These are phyloP conservation scores for Amphibalanus amphitrite DNA, from an alignment of 1,140 invertebrate species.

Conservation along the genomic window DNA sequence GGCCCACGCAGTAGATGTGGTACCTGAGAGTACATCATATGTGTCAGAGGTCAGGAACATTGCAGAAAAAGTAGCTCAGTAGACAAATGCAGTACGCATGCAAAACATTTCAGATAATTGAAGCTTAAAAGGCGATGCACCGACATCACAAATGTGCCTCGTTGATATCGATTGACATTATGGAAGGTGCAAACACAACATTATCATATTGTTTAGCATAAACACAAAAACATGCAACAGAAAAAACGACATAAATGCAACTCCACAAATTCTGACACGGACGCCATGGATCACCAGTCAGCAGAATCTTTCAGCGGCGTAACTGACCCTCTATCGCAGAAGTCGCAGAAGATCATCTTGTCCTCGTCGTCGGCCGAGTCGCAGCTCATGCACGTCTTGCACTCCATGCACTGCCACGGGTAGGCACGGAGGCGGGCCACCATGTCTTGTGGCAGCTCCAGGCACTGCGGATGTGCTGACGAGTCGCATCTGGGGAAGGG, in stretches of 20 bases:
- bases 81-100: no score
- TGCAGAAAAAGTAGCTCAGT: conserved; percentile 1
- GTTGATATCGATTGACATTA: no score
- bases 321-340: conserved; percentile 71
- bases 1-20: conserved; percentile 83
- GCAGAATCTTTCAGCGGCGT: no score
- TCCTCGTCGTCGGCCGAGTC: conserved; percentile 69
- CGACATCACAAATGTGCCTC: no score
- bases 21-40: conserved; percentile 32
- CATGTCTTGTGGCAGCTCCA: conserved; percentile 71
- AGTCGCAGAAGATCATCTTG: conserved; percentile 89
- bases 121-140: no score
- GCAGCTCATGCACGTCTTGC: conserved; percentile 78
- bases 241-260: no score
- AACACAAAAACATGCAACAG: no score
- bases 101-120: no score
- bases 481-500: conserved; percentile 11
- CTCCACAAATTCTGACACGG: no score
- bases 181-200: no score
- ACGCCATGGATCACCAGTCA: no score
- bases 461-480: conserved; percentile 56
- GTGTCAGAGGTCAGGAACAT: neutral
- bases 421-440: conserved; percentile 65
- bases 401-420: conserved; percentile 86
- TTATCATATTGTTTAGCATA: no score